Base-by-base conservation (phyloP, 2,113 vertebrate genomes). In the Poecile atricapillus region DNA sequence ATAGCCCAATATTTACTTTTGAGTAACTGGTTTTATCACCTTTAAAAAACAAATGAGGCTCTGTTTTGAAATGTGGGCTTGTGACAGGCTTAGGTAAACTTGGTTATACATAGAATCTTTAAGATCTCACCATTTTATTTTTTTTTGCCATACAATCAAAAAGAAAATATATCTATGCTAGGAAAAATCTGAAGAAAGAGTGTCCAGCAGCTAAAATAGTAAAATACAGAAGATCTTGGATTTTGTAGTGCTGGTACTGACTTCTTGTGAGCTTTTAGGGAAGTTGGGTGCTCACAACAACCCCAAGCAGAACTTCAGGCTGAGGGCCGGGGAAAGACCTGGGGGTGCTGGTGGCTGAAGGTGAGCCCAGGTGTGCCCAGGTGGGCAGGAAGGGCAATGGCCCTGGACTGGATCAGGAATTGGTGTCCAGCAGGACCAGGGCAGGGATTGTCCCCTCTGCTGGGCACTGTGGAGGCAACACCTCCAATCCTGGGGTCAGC, bases 401-500 rank as follows among this genome's bases (percentile, higher is more conserved):
- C 30, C 56, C 6, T 37, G 56, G 63, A 10, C 0, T 59, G 16
- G 41, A 17, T 17, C 46, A 49, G 25, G 4, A 70, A 30, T 1
- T 3, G 33, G 33, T 15, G 30, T 13, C 31, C 75, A 73, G 33
- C 23, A 55, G 47, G 31, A 49, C 1, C 5, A 58, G 59, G 24
- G 24, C 1, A 2, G 31, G 28, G 43, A 64, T 0, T 44, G 49
- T 49, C 8, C 39, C 39, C 25, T 35, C 44, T 31, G 39, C 44
- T 39, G 5, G 2, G 49, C 43, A n/a, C 27, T 63, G n/a, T 1
- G 30, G 79, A 19, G 16, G 27, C 8, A 15, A 10, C 20, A 39
- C 2, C 55, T 50, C 2, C 0, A 35, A 2, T 28, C 3, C 11
- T 63, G 67, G 20, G 10, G 10, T 23, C 49, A 47, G 1, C 30